These are phyloP conservation scores for Eueides isabella DNA, from an alignment of 1,140 invertebrate genomes.

Conservation along the genomic window DNA sequence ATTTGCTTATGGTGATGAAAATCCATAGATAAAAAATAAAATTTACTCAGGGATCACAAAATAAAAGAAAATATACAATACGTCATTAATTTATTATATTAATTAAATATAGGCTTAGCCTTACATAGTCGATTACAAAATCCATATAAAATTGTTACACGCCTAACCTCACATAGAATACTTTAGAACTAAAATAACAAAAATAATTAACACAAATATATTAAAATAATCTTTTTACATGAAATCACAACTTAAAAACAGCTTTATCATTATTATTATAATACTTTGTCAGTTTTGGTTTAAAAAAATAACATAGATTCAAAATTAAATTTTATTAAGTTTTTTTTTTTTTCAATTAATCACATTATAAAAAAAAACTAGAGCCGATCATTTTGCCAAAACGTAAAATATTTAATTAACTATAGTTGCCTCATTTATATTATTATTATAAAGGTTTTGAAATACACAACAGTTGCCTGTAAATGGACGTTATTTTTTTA, in stretches of 20 bases:
- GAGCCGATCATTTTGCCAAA: too few species aligned
- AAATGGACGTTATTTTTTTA: too few species aligned
- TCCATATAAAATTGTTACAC: slow-evolving; percentile 33
- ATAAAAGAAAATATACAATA: not conserved
- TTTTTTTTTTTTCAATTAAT: too few species aligned
- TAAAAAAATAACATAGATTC: not conserved
- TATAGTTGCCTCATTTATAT: too few species aligned
- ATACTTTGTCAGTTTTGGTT: slow-evolving; percentile 11
- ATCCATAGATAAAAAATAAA: too few species aligned
- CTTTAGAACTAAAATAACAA: slow-evolving; percentile 16
- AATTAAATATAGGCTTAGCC: not conserved
- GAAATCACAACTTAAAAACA: not conserved
- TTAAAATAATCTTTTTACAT: slow-evolving; percentile 2
- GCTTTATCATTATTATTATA: not conserved
- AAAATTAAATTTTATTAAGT: not conserved
- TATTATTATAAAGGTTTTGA: too few species aligned
- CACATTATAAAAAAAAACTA: too few species aligned
- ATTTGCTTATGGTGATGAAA: too few species aligned
- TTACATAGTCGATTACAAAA: slow-evolving; percentile 9
- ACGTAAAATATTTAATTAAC: too few species aligned
- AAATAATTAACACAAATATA: slow-evolving; percentile 9
- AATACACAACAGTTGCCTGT: too few species aligned
- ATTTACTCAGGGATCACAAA: not conserved
- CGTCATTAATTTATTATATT: not conserved
- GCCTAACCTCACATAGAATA: slow-evolving; percentile 28